Evolutionary conservation across 2,888 invertebrate genomes (phyloP).

Genomic region (Pseudoips prasinana): DNA sequence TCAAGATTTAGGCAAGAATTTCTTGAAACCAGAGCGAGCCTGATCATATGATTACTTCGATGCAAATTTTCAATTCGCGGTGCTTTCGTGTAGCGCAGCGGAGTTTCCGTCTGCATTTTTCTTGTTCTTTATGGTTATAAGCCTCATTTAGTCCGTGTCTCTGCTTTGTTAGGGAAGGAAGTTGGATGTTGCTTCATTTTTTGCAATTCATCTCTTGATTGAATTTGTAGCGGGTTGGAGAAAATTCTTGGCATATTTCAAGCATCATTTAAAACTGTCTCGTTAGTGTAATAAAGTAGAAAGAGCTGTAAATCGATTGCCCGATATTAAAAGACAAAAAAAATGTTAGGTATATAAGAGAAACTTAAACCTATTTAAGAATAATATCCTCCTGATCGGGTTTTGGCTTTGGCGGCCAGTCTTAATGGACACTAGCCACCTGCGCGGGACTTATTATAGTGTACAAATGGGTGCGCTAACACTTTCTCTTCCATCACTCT

Average conservation of each 20-base stretch:
- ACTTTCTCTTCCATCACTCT: no score
- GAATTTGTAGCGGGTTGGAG: conserved; percentile 21
- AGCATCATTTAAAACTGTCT: conserved; percentile 1
- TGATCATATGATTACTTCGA: conserved; percentile 22
- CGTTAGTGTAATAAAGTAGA: no score
- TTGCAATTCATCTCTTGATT: conserved; percentile 26
- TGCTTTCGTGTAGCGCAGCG: conserved; percentile 17
- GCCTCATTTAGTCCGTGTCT: conserved; percentile 32
- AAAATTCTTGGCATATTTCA: conserved; percentile 22
- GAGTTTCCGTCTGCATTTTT: conserved; percentile 25
- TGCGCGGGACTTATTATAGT: no score
- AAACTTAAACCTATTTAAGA: no score
- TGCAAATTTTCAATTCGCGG: conserved; percentile 15
- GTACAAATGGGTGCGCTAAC: no score
- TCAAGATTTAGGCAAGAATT: conserved; percentile 1
- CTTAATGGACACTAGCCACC: no score
- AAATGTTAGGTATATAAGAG: no score
- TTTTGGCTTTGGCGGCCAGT: no score
- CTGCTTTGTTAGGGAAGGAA: conserved; percentile 27
- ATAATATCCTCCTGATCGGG: no score
- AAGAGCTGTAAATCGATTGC: no score
- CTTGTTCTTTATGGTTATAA: conserved; percentile 27
- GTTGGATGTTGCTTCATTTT: conserved; percentile 27
- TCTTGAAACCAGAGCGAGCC: conserved; percentile 13
- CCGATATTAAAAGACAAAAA: no score